Percentiles rank a stretch among this genome's conserved stretches.
These are phyloP conservation scores for Craniophora ligustri DNA, from an alignment of 2,888 invertebrate species.

Conservation along the genomic window DNA sequence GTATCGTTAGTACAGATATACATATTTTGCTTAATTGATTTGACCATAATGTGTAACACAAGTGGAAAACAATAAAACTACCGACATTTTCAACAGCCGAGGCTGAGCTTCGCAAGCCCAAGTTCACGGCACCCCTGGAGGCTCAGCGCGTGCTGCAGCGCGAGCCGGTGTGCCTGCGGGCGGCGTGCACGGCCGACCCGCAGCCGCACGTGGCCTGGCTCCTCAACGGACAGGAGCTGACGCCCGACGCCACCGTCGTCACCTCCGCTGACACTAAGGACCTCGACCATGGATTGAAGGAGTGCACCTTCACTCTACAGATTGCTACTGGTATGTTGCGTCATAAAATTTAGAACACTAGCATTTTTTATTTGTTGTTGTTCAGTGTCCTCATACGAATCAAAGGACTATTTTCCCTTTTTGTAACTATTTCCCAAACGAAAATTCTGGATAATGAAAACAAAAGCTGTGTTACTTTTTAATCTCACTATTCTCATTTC, in stretches of 20 bases:
- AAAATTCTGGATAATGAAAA: too few species aligned
- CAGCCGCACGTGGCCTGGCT: constrained; percentile 96
- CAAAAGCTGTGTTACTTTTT: too few species aligned
- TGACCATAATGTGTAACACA: too few species aligned
- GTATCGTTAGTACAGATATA: too few species aligned
- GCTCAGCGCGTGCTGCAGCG: constrained; percentile 92
- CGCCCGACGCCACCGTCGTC: constrained; percentile 90
- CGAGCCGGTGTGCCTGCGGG: constrained; percentile 90
- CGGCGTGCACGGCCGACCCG: constrained; percentile 96
- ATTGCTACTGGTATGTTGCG: constrained; percentile 93
- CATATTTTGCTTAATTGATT: too few species aligned
- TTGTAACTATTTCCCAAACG: too few species aligned
- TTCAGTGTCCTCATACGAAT: too few species aligned
- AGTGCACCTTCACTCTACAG: constrained; percentile 93
- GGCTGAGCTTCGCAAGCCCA: constrained; percentile 93
- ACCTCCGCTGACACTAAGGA: constrained; percentile 90
- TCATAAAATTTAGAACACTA: too few species aligned
- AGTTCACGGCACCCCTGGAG: constrained; percentile 90
- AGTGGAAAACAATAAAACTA: too few species aligned
- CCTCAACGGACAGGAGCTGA: constrained; percentile 91
- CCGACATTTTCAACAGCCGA: constrained; percentile 88
- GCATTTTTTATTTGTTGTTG: too few species aligned
- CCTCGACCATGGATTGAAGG: constrained; percentile 93
- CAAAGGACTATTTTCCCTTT: too few species aligned
- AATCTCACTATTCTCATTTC: too few species aligned